Percentiles rank a stretch among this genome's conserved stretches.
These are phyloP conservation scores for Echinometra lucunter DNA, from an alignment of 53 echinoderm and acorn worm genomes.

Conservation along the genomic window DNA sequence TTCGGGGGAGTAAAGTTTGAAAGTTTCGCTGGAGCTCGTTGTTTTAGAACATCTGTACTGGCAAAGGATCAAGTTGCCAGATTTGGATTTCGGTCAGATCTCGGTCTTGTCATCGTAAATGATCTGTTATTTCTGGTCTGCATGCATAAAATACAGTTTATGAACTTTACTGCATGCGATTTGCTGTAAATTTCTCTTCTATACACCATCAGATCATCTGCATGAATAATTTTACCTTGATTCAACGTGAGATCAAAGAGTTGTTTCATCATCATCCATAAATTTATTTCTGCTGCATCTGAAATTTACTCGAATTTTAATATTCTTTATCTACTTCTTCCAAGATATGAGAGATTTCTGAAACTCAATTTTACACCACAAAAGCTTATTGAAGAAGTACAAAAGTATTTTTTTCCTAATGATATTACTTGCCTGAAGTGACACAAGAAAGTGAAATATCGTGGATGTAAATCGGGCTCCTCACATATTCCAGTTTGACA, in stretches of 20 bases:
- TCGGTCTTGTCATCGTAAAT: neutral
- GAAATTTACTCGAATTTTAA: neutral
- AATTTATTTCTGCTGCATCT: no score
- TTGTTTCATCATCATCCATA: no score
- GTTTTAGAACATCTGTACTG: neutral
- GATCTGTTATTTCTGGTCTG: neutral
- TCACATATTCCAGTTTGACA: neutral
- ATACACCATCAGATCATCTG: no score
- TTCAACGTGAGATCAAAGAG: no score
- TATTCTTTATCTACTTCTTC: neutral
- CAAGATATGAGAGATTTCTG: no score
- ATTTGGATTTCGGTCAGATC: neutral
- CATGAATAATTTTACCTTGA: no score
- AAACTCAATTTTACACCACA: no score
- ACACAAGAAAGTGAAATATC: no score
- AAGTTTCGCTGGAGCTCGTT: constrained; percentile 15
- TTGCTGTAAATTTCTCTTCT: no score
- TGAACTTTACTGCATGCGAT: no score
- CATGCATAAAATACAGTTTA: neutral
- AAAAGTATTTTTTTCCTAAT: no score
- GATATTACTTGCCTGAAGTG: no score
- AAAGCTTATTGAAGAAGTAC: neutral
- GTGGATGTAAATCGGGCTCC: neutral
- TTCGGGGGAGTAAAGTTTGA: constrained; percentile 33
- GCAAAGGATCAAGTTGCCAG: neutral